Evolutionary conservation across 1,140 invertebrate genomes (phyloP).

Genomic region (Zaprionus ghesquierei): DNA sequence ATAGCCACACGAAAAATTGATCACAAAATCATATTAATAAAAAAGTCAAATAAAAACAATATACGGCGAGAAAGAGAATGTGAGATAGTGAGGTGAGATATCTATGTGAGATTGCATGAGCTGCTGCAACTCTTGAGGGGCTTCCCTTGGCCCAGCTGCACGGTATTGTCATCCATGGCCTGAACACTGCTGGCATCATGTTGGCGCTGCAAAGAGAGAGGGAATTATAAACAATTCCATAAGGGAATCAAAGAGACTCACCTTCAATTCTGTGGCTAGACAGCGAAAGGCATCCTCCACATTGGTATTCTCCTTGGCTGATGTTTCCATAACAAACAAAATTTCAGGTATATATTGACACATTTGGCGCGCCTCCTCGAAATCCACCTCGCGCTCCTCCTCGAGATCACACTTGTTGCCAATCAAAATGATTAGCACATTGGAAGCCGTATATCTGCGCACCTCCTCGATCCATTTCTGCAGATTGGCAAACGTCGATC

Average conservation of each 20-base stretch:
- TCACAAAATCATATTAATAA: conserved; percentile 60
- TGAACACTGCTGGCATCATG: conserved; percentile 68
- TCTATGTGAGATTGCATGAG: conserved; percentile 81
- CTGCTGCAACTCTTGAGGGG: conserved; percentile 78
- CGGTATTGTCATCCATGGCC: conserved; percentile 61
- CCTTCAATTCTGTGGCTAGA: conserved; percentile 93
- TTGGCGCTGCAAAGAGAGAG: conserved; percentile 45
- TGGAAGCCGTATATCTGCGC: conserved; percentile 93
- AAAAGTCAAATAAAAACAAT: conserved; percentile 46
- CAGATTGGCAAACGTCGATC: conserved; percentile 93
- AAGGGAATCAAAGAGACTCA: conserved; percentile 66
- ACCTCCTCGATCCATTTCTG: conserved; percentile 98
- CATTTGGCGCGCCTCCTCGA: conserved; percentile 91
- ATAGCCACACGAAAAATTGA: conserved; percentile 73
- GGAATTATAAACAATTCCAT: neutral
- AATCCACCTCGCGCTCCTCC: conserved; percentile 91
- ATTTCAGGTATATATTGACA: conserved; percentile 93
- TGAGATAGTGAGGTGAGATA: neutral
- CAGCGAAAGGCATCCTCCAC: conserved; percentile 95
- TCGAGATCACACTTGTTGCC: conserved; percentile 96
- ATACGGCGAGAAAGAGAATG: neutral
- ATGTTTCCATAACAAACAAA: conserved; percentile 93
- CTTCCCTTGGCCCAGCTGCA: conserved; percentile 75
- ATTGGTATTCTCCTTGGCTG: conserved; percentile 96
- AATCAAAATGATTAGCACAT: conserved; percentile 94